Conservation (phyloP, 2,888 invertebrate genomes). For the Rhopalosiphum nymphaeae region DNA sequence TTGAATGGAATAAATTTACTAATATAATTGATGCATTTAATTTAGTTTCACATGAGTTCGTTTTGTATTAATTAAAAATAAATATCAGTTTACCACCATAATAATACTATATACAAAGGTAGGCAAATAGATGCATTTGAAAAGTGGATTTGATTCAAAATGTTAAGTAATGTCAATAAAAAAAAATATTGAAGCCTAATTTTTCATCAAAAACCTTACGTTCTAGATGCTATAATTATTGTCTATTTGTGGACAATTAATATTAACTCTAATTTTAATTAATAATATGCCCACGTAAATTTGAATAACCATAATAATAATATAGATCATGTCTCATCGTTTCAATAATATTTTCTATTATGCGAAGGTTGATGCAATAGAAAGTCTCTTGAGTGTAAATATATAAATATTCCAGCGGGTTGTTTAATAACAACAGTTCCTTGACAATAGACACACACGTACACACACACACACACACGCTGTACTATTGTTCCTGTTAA, state of each 20-base stretch:
- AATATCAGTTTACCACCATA: background rate
- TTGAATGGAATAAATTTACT: background rate
- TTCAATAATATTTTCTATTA: background rate
- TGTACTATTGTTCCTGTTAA: slow-evolving; percentile 32
- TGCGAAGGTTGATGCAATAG: background rate
- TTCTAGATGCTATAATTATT: background rate
- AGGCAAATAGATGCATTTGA: background rate
- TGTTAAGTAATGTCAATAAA: background rate
- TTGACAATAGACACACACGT: background rate
- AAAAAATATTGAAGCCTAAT: background rate
- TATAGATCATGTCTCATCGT: background rate
- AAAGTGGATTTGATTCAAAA: background rate
- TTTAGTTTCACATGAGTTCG: background rate
- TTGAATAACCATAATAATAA: background rate
- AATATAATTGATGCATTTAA: background rate
- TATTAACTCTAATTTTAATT: background rate
- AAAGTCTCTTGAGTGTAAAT: background rate
- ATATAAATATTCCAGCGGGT: slow-evolving; percentile 14
- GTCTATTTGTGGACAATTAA: background rate
- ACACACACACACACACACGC: background rate
- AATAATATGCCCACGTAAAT: background rate
- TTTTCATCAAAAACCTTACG: background rate
- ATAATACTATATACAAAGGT: background rate
- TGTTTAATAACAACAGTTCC: slow-evolving; percentile 1
- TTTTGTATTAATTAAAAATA: background rate